Evolutionary conservation across 2,888 invertebrate genomes (phyloP).

Genomic region (Idaea straminata): DNA sequence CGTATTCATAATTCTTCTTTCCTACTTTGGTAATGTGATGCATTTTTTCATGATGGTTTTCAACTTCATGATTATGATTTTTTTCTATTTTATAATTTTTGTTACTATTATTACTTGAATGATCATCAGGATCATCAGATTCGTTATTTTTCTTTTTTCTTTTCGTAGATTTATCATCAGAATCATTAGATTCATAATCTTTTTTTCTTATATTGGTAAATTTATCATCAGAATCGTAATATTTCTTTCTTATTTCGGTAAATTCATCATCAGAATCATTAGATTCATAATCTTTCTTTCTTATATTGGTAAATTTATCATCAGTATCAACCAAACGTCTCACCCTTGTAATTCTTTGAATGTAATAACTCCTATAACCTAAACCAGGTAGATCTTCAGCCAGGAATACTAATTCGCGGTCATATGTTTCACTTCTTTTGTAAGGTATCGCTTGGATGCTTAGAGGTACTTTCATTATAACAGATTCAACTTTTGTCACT

Average conservation of each 20-base stretch:
- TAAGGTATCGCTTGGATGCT: slow-evolving; percentile 76
- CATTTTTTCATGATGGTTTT: too few species aligned
- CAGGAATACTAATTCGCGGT: slow-evolving; percentile 85
- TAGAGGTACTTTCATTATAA: slow-evolving; percentile 82
- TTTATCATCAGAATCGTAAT: background rate
- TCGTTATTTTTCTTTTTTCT: too few species aligned
- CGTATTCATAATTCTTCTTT: background rate
- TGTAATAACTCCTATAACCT: slow-evolving; percentile 83
- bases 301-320: background rate
- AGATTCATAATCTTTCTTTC: background rate
- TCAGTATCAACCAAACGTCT: slow-evolving; percentile 3
- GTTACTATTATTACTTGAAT: too few species aligned
- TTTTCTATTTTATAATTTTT: too few species aligned
- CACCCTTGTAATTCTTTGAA: slow-evolving; percentile 36
- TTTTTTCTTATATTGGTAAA: background rate
- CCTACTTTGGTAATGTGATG: too few species aligned
- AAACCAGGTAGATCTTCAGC: slow-evolving; percentile 83
- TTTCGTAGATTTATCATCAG: too few species aligned
- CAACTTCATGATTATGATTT: too few species aligned
- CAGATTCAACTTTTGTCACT: slow-evolving; percentile 77
- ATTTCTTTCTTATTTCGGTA: too few species aligned
- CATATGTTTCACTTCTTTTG: slow-evolving; percentile 72
- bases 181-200: background rate
- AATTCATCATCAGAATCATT: background rate
- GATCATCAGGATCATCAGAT: too few species aligned